Percentiles rank a stretch among this genome's conserved stretches.
Evolutionary conservation across 1,140 invertebrate species (phyloP).

Genomic region (Piezodorus guildinii): DNA sequence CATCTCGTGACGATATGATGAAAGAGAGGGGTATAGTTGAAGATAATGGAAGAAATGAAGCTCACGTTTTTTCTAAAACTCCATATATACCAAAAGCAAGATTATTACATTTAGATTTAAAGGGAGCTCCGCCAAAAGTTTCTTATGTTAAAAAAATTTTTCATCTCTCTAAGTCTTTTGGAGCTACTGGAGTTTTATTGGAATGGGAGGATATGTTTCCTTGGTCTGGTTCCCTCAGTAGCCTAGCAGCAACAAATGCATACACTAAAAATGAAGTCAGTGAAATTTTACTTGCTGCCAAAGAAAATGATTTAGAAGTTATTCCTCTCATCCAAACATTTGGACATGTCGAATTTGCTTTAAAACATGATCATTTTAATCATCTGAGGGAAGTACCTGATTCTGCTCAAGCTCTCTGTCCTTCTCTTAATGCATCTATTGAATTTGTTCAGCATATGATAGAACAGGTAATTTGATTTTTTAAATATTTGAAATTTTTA

Average conservation of each 20-base stretch:
- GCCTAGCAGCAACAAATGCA: conserved; percentile 58
- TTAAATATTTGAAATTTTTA: not conserved
- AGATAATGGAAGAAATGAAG: not conserved
- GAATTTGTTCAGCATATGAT: conserved; percentile 65
- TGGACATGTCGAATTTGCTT: conserved; percentile 82
- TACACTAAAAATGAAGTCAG: conserved; percentile 60
- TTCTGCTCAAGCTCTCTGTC: conserved; percentile 74
- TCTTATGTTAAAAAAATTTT: conserved; percentile 61
- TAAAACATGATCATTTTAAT: conserved; percentile 68
- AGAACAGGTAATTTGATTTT: conserved; percentile 51
- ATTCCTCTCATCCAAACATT: conserved; percentile 94
- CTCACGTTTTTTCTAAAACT: not conserved
- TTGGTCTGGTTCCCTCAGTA: conserved; percentile 53
- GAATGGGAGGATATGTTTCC: conserved; percentile 99
- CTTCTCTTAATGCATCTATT: conserved; percentile 57
- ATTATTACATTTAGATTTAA: conserved; percentile 77
- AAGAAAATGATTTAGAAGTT: conserved; percentile 60
- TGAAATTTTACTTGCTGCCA: conserved; percentile 49
- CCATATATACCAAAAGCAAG: conserved; percentile 28
- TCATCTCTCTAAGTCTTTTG: conserved; percentile 58
- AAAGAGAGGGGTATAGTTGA: not conserved
- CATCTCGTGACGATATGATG: not conserved
- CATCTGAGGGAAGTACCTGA: conserved; percentile 64
- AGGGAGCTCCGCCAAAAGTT: conserved; percentile 73
- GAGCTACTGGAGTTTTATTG: conserved; percentile 75